A percentile compares a stretch with the other conserved stretches of the same genome.
Evolutionary conservation across 2,888 invertebrate species (phyloP).

Genomic region (Agrotis segetum): DNA sequence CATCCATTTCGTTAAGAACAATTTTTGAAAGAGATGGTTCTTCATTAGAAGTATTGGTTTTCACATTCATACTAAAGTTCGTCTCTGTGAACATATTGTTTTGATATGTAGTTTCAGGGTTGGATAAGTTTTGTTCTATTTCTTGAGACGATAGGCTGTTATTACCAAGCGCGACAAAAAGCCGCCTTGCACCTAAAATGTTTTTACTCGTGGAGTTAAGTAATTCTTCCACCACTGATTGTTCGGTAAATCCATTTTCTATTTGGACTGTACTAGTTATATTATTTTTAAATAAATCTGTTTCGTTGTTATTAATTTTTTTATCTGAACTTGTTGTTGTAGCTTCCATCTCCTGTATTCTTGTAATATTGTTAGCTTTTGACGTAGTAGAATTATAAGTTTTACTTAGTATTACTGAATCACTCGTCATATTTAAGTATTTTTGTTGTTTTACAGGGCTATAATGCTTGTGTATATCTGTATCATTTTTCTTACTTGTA

Average conservation of each 20-base stretch:
- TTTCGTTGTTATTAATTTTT: neutral
- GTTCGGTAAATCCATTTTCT: neutral
- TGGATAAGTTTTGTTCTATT: neutral
- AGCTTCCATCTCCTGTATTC: neutral
- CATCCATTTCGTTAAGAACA: slow-evolving; percentile 5
- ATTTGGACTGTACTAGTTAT: neutral
- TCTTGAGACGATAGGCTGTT: neutral
- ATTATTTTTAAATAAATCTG: neutral
- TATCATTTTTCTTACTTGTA: slow-evolving; percentile 4
- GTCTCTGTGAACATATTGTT: neutral
- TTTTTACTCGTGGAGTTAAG: slow-evolving; percentile 4
- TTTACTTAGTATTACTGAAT: neutral
- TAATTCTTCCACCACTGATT: neutral
- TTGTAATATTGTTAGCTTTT: neutral
- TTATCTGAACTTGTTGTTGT: neutral
- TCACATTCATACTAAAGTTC: neutral
- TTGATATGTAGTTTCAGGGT: neutral
- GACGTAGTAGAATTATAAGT: slow-evolving; percentile 1
- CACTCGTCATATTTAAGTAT: neutral
- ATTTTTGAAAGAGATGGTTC: neutral
- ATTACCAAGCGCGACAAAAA: neutral
- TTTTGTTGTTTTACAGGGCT: neutral
- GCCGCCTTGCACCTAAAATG: slow-evolving; percentile 4
- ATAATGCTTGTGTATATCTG: neutral
- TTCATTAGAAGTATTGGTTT: neutral